These are phyloP conservation scores for Coturnix japonica DNA, from an alignment of 2,113 vertebrate species.

Conservation along the genomic window DNA sequence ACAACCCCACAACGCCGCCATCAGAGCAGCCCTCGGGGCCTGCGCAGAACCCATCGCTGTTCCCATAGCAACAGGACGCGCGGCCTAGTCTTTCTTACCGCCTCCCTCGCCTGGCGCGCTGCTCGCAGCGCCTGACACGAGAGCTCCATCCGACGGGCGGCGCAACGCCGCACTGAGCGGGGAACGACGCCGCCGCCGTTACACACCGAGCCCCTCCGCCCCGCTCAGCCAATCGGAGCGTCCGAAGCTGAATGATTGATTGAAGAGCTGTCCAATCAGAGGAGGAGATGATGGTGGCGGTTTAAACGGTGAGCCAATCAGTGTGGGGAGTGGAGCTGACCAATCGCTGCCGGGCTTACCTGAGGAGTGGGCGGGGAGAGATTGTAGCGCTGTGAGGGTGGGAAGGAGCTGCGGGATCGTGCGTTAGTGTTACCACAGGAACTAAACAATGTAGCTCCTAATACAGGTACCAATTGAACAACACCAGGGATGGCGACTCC, in stretches of 20 bases:
- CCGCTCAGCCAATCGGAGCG: background rate
- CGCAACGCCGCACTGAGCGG: accelerated
- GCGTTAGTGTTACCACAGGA: too few species aligned
- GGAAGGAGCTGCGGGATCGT: too few species aligned
- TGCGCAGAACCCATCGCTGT: background rate
- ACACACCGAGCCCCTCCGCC: accelerated
- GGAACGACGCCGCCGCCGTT: accelerated
- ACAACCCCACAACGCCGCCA: too few species aligned
- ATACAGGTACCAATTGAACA: too few species aligned
- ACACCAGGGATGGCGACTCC: too few species aligned
- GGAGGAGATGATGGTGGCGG: accelerated
- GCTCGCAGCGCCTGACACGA: slow-evolving; percentile 81
- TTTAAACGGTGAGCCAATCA: accelerated
- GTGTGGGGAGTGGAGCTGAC: accelerated
- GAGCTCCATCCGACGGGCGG: slow-evolving; percentile 75
- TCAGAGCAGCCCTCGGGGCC: background rate
- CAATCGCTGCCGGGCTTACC: background rate
- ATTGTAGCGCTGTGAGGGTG: too few species aligned
- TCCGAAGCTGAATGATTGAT: background rate
- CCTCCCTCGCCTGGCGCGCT: slow-evolving; percentile 80
- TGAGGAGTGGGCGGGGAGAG: too few species aligned
- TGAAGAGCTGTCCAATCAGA: accelerated
- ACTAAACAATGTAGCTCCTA: too few species aligned
- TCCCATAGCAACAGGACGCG: background rate
- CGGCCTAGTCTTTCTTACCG: slow-evolving; percentile 73